These are phyloP conservation scores for Chaenogobius annularis DNA, from an alignment of 2,113 vertebrate genomes.

Conservation along the genomic window DNA sequence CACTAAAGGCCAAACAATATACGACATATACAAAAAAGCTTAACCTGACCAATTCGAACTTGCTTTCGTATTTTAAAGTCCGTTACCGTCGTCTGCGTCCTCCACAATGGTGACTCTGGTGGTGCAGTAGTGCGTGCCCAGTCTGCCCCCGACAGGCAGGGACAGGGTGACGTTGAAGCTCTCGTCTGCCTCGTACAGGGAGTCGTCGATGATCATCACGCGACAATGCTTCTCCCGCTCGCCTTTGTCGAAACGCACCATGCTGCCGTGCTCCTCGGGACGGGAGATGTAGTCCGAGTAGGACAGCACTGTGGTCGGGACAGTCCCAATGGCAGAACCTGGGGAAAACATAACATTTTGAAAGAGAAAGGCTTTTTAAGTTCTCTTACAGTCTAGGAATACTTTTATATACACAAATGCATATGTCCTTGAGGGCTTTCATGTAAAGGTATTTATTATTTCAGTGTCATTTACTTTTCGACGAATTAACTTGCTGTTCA, in stretches of 20 bases:
- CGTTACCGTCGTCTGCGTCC: slow-evolving; percentile 88
- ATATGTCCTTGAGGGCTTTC: too few relatives aligned
- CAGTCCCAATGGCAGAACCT: slow-evolving; percentile 88
- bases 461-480: too few relatives aligned
- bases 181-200: slow-evolving; percentile 86
- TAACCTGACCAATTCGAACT: not conserved
- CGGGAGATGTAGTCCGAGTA: slow-evolving; percentile 95
- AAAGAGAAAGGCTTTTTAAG: not conserved
- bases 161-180: slow-evolving; percentile 88
- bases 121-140: slow-evolving; percentile 80
- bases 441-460: too few relatives aligned
- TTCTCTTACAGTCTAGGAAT: not conserved
- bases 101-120: slow-evolving; percentile 81
- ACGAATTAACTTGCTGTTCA: too few relatives aligned
- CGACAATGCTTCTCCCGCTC: slow-evolving; percentile 85
- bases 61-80: not conserved
- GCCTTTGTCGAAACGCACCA: slow-evolving; percentile 86
- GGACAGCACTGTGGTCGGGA: slow-evolving; percentile 86
- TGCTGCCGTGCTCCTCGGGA: slow-evolving; percentile 85
- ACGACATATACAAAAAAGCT: not conserved
- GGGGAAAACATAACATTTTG: not conserved
- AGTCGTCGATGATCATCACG: slow-evolving; percentile 89
- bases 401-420: too few relatives aligned
- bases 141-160: slow-evolving; percentile 85
- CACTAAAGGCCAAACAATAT: not conserved